phyloP scores from a whole-genome alignment of 2,888 invertebrate genomes.

The Bhutanitis thaidina region DNA sequence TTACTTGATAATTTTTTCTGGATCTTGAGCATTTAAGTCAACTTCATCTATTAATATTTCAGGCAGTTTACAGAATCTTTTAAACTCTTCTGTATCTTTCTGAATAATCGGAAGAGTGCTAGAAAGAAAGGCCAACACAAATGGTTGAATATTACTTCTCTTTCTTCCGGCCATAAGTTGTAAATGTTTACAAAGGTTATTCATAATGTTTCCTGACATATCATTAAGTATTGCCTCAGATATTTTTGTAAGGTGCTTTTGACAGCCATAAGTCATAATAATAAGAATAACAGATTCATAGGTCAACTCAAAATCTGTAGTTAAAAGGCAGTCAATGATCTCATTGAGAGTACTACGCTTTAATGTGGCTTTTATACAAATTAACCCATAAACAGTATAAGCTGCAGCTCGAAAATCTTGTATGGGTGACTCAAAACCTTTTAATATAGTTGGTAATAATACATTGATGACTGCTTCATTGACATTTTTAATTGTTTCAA shows the following conservation, averaged over 20 bases:
- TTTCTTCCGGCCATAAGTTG: slow-evolving; percentile 38
- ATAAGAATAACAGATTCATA: slow-evolving; percentile 83
- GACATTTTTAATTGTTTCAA: slow-evolving; percentile 77
- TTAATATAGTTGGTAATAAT: slow-evolving; percentile 85
- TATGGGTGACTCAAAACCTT: slow-evolving; percentile 84
- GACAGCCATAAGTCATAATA: slow-evolving; percentile 85
- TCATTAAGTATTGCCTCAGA: slow-evolving; percentile 74
- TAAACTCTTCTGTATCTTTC: slow-evolving; percentile 62
- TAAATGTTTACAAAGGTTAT: slow-evolving; percentile 59
- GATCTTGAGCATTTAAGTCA: slow-evolving; percentile 76
- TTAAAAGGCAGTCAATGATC: slow-evolving; percentile 70
- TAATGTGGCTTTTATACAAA: slow-evolving; percentile 83
- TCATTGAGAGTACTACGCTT: slow-evolving; percentile 82
- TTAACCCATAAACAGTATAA: slow-evolving; percentile 86
- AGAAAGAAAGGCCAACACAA: slow-evolving; percentile 79
- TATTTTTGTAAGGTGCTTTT: slow-evolving; percentile 71
- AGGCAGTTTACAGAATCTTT: slow-evolving; percentile 74
- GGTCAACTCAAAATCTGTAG: slow-evolving; percentile 56
- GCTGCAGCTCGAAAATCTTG: slow-evolving; percentile 86
- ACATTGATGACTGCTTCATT: slow-evolving; percentile 84
- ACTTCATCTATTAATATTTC: slow-evolving; percentile 80
- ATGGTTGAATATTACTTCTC: slow-evolving; percentile 77
- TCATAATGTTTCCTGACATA: slow-evolving; percentile 57
- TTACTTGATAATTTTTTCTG: slow-evolving; percentile 80
- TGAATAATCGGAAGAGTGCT: slow-evolving; percentile 74